Evolutionary conservation across 2,113 vertebrate genomes (phyloP).

Genomic region (Hemiscyllium ocellatum): DNA sequence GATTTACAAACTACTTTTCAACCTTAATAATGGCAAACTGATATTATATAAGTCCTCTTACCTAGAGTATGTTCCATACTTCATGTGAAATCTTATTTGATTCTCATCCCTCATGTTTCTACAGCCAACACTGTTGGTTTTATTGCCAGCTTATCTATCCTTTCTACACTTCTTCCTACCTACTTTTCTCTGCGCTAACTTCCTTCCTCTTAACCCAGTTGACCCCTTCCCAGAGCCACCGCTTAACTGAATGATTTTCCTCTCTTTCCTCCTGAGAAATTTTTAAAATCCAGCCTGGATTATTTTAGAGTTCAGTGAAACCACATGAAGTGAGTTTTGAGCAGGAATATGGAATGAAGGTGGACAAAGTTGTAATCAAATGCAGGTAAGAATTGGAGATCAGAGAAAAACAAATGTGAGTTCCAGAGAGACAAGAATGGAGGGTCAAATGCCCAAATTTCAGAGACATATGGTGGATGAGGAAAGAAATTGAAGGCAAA

Average conservation of each 20-base stretch:
- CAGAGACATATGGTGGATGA: neutral
- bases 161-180: neutral
- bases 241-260: neutral
- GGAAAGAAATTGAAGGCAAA: neutral
- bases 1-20: neutral
- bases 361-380: neutral
- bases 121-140: neutral
- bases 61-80: neutral
- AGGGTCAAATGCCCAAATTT: neutral
- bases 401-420: neutral
- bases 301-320: neutral
- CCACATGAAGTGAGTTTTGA: neutral
- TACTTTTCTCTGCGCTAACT: neutral
- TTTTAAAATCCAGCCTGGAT: neutral
- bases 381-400: neutral
- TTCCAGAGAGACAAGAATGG: neutral
- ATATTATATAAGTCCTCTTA: neutral
- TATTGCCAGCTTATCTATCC: neutral
- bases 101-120: neutral
- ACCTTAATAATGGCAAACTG: neutral
- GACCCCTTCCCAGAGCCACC: neutral
- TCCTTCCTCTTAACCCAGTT: neutral
- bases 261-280: neutral
- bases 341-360: neutral
- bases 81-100: neutral